A percentile compares a stretch with the other conserved stretches of the same genome.
Evolutionary conservation across 2,888 invertebrate species (phyloP).

Genomic region (Aspidiotus rigidus): DNA sequence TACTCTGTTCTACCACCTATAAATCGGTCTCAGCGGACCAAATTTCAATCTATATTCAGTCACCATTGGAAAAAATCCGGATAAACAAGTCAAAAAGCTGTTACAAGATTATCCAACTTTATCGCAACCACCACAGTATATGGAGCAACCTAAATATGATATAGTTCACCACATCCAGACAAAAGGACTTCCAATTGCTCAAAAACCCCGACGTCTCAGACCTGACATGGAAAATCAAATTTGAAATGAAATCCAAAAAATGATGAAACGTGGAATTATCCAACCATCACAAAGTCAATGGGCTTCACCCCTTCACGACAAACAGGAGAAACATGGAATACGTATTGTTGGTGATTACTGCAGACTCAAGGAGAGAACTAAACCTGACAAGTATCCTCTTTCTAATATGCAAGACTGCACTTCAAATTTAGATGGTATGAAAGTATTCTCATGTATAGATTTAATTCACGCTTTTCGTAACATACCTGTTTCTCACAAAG

Average conservation of each 20-base stretch:
- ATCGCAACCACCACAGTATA: no score
- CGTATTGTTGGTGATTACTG: slow-evolving; percentile 40
- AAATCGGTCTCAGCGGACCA: no score
- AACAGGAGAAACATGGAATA: slow-evolving; percentile 37
- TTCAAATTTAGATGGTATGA: slow-evolving; percentile 35
- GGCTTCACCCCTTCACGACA: slow-evolving; percentile 42
- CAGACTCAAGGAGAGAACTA: slow-evolving; percentile 39
- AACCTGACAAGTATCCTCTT: slow-evolving; percentile 40
- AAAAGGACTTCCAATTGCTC: no score
- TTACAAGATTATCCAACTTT: no score
- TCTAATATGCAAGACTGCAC: slow-evolving; percentile 40
- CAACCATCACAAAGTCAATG: slow-evolving; percentile 43
- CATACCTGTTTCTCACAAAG: slow-evolving; percentile 38
- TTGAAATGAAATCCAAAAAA: slow-evolving; percentile 38
- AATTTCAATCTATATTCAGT: no score
- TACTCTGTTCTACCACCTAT: no score
- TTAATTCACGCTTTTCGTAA: slow-evolving; percentile 39
- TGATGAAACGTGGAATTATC: slow-evolving; percentile 36
- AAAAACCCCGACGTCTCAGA: slow-evolving; percentile 10
- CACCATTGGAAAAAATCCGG: no score
- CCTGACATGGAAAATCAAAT: slow-evolving; percentile 41
- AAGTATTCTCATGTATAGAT: no score
- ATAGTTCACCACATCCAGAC: no score
- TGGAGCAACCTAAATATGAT: no score
- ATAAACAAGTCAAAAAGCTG: no score